Conservation (phyloP, 2,797 vertebrate genomes). For the Loris lydekkerianus region DNA sequence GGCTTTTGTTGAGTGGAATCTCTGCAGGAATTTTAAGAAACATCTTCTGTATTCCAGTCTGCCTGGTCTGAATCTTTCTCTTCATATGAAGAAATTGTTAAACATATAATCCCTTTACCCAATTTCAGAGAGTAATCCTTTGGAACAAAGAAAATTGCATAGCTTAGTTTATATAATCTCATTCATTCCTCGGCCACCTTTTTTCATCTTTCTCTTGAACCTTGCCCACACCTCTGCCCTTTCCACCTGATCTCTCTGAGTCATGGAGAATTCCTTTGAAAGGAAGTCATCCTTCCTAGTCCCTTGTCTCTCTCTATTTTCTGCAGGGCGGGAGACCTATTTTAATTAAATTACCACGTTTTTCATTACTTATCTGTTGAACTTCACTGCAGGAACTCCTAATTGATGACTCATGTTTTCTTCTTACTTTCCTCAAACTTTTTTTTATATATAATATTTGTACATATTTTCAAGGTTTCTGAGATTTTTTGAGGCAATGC, state of each 20-base stretch:
- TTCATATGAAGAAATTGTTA: constrained; percentile 1
- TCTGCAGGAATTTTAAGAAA: constrained; percentile 12
- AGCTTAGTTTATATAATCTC: background rate
- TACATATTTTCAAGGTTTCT: background rate
- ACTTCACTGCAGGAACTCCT: background rate
- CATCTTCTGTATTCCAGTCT: background rate
- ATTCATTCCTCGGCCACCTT: background rate
- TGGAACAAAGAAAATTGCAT: background rate
- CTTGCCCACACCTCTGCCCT: background rate
- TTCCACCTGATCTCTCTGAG: background rate
- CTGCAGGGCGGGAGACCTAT: background rate
- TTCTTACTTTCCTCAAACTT: background rate
- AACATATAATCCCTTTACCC: constrained; percentile 22
- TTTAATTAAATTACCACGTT: background rate
- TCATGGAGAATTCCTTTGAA: background rate
- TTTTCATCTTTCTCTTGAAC: background rate
- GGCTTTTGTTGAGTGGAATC: background rate
- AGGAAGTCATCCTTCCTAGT: background rate
- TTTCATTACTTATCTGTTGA: constrained; percentile 10
- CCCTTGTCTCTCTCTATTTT: background rate
- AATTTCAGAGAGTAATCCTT: background rate
- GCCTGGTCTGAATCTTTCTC: background rate
- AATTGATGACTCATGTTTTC: background rate
- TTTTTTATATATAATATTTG: background rate
- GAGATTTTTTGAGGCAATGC: background rate